phyloP scores from a whole-genome alignment of 2,113 vertebrate genomes.

The Sialia sialis region DNA sequence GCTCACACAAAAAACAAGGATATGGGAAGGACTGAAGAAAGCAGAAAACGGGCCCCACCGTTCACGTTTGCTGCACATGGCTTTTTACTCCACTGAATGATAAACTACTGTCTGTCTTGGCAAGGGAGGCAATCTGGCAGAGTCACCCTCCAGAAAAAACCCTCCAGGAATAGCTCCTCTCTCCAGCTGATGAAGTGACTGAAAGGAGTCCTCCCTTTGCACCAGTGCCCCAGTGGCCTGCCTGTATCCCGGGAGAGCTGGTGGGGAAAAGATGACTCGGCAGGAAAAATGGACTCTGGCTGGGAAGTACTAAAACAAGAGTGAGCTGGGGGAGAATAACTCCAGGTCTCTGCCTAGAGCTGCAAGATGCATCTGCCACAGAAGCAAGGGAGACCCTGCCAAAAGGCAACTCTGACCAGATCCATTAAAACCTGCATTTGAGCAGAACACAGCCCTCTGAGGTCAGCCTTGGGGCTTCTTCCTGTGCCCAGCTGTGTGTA shows the following conservation, averaged over 20 bases:
- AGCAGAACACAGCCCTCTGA: not conserved
- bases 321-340: not conserved
- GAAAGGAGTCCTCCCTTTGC: not conserved
- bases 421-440: not conserved
- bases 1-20: accelerated
- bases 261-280: not conserved
- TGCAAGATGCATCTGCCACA: not conserved
- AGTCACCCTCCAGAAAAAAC: not conserved
- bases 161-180: constrained; percentile 11
- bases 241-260: not conserved
- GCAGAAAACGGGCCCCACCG: not conserved
- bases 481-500: not conserved
- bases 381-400: not conserved
- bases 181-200: not conserved
- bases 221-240: not conserved
- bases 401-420: not conserved
- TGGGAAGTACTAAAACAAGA: not conserved
- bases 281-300: accelerated
- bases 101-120: not conserved
- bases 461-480: not conserved
- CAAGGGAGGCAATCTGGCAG: not conserved
- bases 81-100: not conserved
- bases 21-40: not conserved
- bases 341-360: not conserved
- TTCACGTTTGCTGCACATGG: accelerated